These are phyloP conservation scores for Phenganax stokvisi DNA, from an alignment of 92 coral and sea anemone species.

Conservation along the genomic window DNA sequence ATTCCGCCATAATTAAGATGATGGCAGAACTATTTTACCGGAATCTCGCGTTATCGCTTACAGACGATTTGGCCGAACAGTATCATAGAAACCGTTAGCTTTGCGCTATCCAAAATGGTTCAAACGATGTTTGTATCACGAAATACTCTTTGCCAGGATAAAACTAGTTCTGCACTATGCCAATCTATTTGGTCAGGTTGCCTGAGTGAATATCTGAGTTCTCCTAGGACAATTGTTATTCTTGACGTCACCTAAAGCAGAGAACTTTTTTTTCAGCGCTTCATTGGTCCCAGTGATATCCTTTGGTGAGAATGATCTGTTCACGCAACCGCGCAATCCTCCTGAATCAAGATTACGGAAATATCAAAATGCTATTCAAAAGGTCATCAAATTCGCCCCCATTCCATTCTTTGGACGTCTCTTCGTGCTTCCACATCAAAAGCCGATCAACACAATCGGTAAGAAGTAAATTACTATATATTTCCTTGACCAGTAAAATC, in stretches of 20 bases:
- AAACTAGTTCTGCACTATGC: too few species aligned
- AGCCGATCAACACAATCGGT: conserved; percentile 83
- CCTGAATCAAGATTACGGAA: conserved; percentile 75
- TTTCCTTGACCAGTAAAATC: not conserved
- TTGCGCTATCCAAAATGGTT: not conserved
- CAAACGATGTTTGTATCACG: not conserved
- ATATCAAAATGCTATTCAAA: conserved; percentile 70
- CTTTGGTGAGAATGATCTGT: conserved; percentile 96
- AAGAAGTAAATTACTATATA: conserved; percentile 22
- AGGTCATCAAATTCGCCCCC: conserved; percentile 80
- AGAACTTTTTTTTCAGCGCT: conserved; percentile 53
- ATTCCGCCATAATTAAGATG: too few species aligned
- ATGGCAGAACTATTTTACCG: too few species aligned
- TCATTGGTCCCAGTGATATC: conserved; percentile 94
- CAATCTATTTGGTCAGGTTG: too few species aligned
- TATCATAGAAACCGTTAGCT: too few species aligned
- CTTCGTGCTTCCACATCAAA: conserved; percentile 67
- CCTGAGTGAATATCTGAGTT: too few species aligned
- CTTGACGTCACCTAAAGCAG: not conserved
- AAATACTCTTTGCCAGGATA: not conserved
- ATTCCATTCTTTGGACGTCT: conserved; percentile 92
- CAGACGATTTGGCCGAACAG: too few species aligned
- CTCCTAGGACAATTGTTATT: too few species aligned
- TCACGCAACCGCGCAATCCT: conserved; percentile 73
- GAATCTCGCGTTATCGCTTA: too few species aligned